Percentiles rank a stretch among this genome's conserved stretches.
Evolutionary conservation across 2,888 invertebrate species (phyloP).

Genomic region (Drosophila colorata): DNA sequence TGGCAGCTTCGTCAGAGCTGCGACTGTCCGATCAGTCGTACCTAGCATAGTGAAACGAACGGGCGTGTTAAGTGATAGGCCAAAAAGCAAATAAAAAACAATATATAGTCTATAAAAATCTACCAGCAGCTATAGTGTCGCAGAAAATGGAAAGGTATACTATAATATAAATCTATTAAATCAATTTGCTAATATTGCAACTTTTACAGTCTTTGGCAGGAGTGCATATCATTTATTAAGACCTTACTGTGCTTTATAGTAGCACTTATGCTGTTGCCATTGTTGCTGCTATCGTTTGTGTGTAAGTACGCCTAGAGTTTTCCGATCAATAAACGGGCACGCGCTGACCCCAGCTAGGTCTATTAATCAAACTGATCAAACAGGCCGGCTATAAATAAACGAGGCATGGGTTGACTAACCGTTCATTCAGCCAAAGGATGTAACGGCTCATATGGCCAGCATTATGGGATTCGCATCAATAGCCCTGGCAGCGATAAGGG

Average conservation of each 20-base stretch:
- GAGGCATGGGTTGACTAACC: slow-evolving; percentile 71
- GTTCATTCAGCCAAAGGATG: slow-evolving; percentile 57
- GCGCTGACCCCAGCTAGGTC: slow-evolving; percentile 19
- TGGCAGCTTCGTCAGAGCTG: slow-evolving; percentile 47
- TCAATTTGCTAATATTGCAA: slow-evolving; percentile 1
- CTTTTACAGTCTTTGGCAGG: slow-evolving; percentile 77
- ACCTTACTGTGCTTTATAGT: slow-evolving; percentile 80
- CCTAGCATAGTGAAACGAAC: slow-evolving; percentile 42
- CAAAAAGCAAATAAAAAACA: slow-evolving; percentile 21
- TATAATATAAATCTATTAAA: neutral
- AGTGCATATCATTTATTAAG: slow-evolving; percentile 81
- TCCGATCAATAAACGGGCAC: slow-evolving; percentile 13
- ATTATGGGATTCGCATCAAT: slow-evolving; percentile 33
- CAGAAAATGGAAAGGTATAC: slow-evolving; percentile 51
- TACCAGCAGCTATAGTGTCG: slow-evolving; percentile 13
- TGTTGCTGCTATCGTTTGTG: slow-evolving; percentile 81
- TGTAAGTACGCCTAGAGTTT: slow-evolving; percentile 77
- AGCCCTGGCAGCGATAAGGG: slow-evolving; percentile 8
- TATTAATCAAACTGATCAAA: slow-evolving; percentile 56
- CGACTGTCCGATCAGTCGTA: slow-evolving; percentile 61
- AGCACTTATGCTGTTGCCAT: slow-evolving; percentile 80
- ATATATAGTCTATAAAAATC: slow-evolving; percentile 23
- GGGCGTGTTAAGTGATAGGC: slow-evolving; percentile 48
- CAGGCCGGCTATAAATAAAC: slow-evolving; percentile 65
- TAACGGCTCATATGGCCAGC: slow-evolving; percentile 4